phyloP scores from a whole-genome alignment of 2,797 vertebrate species.

The Craterocephalus amniculus region DNA sequence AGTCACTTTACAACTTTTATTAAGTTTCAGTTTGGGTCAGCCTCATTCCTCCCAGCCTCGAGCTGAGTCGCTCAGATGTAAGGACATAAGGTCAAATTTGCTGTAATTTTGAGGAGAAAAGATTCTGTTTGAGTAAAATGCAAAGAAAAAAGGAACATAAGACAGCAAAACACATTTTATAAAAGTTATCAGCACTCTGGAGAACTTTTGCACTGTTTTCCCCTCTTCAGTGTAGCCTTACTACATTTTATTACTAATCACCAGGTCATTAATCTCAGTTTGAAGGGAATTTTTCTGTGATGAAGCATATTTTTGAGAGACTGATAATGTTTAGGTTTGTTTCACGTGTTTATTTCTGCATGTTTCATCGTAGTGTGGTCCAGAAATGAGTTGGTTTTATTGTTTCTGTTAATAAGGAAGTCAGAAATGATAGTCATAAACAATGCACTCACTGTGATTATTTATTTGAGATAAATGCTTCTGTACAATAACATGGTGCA shows the following conservation, averaged over 20 bases:
- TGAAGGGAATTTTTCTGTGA: no score
- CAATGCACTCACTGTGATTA: neutral
- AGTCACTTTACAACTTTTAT: constrained; percentile 2
- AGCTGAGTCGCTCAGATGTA: constrained; percentile 11
- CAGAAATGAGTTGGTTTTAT: neutral
- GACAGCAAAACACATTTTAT: neutral
- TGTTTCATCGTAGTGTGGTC: neutral
- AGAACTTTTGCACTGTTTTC: neutral
- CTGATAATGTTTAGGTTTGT: neutral
- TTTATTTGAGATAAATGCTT: constrained; percentile 21
- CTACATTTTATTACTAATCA: neutral
- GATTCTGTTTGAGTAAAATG: neutral
- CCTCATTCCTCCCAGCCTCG: neutral
- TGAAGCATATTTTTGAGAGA: no score
- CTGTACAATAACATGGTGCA: neutral
- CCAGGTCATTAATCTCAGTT: no score
- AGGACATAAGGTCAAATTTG: neutral
- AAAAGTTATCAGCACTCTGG: neutral
- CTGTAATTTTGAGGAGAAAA: constrained; percentile 10
- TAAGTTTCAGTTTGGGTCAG: neutral
- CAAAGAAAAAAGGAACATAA: neutral
- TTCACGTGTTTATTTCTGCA: neutral
- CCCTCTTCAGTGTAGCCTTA: neutral
- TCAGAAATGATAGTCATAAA: neutral
- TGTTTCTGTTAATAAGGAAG: neutral